These are phyloP conservation scores for Orchesella flavescens DNA, from an alignment of 2,888 invertebrate species.

Conservation along the genomic window DNA sequence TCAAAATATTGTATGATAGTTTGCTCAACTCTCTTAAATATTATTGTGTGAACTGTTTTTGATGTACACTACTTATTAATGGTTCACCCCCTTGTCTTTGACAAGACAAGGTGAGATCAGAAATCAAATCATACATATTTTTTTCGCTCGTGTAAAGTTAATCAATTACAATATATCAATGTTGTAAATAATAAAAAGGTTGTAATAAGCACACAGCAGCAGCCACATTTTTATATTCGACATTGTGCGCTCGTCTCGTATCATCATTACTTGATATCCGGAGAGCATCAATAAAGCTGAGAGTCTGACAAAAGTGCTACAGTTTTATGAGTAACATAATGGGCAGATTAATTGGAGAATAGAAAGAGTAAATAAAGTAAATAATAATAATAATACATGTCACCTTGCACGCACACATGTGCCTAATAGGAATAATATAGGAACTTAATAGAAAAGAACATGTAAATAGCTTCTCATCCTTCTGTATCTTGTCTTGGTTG, in stretches of 20 bases:
- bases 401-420: conserved; percentile 47
- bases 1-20: not conserved
- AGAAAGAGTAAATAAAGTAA: conserved; percentile 3
- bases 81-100: conserved; percentile 5
- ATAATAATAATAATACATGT: conserved; percentile 31
- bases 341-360: not conserved
- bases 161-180: conserved; percentile 23
- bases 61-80: not conserved
- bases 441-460: too few relatives aligned
- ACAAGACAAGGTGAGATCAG: conserved; percentile 40
- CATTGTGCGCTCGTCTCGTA: not conserved
- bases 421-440: not conserved
- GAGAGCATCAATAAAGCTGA: not conserved
- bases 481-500: not conserved
- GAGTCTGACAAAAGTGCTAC: not conserved
- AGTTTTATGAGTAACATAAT: too few relatives aligned
- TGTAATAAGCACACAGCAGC: not conserved
- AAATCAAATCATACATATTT: not conserved
- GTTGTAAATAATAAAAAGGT: too few relatives aligned
- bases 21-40: not conserved
- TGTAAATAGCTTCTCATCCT: not conserved
- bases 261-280: conserved; percentile 4
- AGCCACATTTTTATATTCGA: conserved; percentile 10
- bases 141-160: conserved; percentile 3
- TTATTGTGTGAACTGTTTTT: conserved; percentile 44